Evolutionary conservation across 2,113 vertebrate genomes (phyloP), one percentile per base, ranked within the genome.

Genomic region (Propithecus coquereli): DNA sequence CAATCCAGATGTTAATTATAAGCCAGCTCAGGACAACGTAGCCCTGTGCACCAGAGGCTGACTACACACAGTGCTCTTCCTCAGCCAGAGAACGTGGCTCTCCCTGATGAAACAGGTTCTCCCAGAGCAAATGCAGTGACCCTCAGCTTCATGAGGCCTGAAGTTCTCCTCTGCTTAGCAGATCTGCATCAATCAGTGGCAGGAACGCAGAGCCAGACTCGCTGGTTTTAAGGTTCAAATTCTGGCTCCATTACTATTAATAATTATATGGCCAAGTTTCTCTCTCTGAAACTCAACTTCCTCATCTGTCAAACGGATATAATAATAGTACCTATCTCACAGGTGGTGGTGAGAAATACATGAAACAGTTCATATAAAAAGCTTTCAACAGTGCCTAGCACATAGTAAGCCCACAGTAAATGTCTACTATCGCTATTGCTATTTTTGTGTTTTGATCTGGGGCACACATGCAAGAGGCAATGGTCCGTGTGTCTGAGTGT

Each of bases 401-500:
- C 40, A 12, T 2, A 45, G 70, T 16, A 77, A 76, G 66, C 8
- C 25, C n/a, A 14, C 47, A 43, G 37, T 30, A 18, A 22, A 37
- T 17, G 16, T 8, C 65, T 14, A 18, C 45, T 11, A 16, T 30
- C 47, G 2, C 18, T 45, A 9, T 47, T n/a, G 25, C 30, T 32
- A 6, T 12, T 70, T 27, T 71, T 25, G 16, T 2, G 45, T 43
- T 76, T 47, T 52, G 52, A 11, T 43, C 65, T 4, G 0, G 70
- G 57, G 17, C 45, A 1, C 20, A 25, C n/a, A 27, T 23, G 65
- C 27, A 25, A 52, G 43, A 34, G 0, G 0, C 32, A 23, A 0
- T 8, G 82, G 59, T 40, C 52, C 54, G 4, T 40, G 34, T 30
- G 22, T 25, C 27, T 59, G 8, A 0, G 5, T 45, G 20, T 18